Conservation (phyloP, 2,797 vertebrate species). For the Peromyscus attwateri region DNA sequence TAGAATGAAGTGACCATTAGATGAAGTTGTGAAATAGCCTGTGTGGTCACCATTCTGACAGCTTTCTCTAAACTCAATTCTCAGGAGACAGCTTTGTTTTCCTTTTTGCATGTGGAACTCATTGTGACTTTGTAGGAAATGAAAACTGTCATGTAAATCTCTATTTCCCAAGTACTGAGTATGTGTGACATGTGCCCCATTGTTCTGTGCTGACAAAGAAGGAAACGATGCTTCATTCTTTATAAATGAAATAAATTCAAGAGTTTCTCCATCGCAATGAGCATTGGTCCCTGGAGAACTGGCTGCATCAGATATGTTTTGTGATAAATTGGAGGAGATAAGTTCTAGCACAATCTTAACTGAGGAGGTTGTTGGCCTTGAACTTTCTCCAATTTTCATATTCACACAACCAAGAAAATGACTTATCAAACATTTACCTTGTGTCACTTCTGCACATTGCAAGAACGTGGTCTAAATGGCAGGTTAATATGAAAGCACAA, state of each 20-base stretch:
- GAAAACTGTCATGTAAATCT: constrained; percentile 37
- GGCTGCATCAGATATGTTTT: not conserved
- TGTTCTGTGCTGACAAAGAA: not conserved
- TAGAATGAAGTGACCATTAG: not conserved
- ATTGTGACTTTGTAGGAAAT: constrained; percentile 70
- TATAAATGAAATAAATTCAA: constrained; percentile 17
- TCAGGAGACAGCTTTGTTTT: constrained; percentile 38
- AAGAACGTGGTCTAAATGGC: not conserved
- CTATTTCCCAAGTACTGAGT: constrained; percentile 12
- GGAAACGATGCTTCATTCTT: not conserved
- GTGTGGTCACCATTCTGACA: not conserved
- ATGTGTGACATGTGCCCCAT: not conserved
- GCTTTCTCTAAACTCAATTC: constrained; percentile 27
- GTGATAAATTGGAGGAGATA: constrained; percentile 4
- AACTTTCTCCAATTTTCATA: not conserved
- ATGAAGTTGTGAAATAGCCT: constrained; percentile 46
- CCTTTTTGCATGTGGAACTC: constrained; percentile 69
- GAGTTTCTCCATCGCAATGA: not conserved
- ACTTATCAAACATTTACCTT: not conserved
- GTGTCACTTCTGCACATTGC: not conserved
- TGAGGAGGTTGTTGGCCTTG: not conserved
- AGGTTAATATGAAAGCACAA: not conserved
- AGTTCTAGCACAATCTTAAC: not conserved
- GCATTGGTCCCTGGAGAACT: not conserved
- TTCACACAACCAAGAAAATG: not conserved